Conservation (phyloP, 1,140 invertebrate species). For the Drosophila arizonae region DNA sequence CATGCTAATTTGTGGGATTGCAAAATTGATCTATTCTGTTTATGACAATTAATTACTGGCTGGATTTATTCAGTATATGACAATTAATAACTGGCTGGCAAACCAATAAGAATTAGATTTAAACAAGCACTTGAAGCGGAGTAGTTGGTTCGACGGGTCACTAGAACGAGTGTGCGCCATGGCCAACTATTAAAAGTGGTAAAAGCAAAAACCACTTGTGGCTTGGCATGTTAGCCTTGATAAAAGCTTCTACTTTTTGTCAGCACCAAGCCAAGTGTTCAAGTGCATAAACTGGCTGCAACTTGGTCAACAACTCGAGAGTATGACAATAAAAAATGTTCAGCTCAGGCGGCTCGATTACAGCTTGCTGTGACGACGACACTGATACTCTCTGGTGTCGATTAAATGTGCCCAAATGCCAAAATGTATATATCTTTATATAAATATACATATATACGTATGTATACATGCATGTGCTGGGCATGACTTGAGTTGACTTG, state of each 20-base stretch:
- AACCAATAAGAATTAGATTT: constrained; percentile 43
- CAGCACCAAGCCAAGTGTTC: constrained; percentile 41
- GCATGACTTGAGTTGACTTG: not conserved
- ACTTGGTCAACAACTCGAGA: constrained; percentile 44
- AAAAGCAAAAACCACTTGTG: constrained; percentile 56
- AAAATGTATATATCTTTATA: constrained; percentile 22
- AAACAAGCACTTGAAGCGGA: constrained; percentile 17
- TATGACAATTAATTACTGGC: constrained; percentile 20
- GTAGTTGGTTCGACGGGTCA: constrained; percentile 22
- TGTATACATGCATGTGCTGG: not conserved
- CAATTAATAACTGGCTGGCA: constrained; percentile 13
- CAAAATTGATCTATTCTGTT: constrained; percentile 19
- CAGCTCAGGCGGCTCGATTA: constrained; percentile 53
- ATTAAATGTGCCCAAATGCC: constrained; percentile 64
- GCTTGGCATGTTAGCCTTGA: constrained; percentile 68
- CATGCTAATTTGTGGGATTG: constrained; percentile 33
- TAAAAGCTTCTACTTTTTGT: constrained; percentile 40
- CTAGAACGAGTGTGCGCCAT: constrained; percentile 43
- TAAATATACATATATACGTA: not conserved
- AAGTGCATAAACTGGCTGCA: constrained; percentile 64
- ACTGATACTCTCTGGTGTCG: constrained; percentile 45
- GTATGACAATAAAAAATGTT: constrained; percentile 58
- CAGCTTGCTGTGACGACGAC: constrained; percentile 22
- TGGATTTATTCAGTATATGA: constrained; percentile 10
- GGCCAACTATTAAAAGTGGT: constrained; percentile 48